Base-by-base conservation (phyloP, 2,888 invertebrate genomes). In the Himalopsyche japonica region DNA sequence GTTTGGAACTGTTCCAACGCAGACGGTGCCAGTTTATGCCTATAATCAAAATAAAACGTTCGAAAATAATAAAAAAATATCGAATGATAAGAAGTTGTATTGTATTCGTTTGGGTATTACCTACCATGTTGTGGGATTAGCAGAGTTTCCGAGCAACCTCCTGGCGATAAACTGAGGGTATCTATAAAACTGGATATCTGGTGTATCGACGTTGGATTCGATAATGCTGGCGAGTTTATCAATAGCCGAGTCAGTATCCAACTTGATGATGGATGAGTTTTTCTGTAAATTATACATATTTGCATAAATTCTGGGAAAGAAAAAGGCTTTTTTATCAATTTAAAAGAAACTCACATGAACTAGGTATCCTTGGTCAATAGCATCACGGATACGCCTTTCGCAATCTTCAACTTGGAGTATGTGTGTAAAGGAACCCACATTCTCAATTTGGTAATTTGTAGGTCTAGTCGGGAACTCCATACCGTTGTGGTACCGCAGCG, bases 1-100 rank as follows among this genome's bases (percentile, higher is more conserved):
- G 95, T 95, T 88, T 94, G 93, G 88, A 93, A 93, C 88, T 95
- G 93, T 88, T 95, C 94, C 87, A 95, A 89, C 10, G 91, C 93
- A 24, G 95, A 94, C 64, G 95, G 95, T 0, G 91, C 90, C 81
- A 93, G 90, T 84, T 93, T 87, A 83, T 90, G 88, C 30, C 92
- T 90, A 87, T 47, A 82, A 34, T n/a, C n/a, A n/a, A n/a, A n/a
- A n/a, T n/a, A n/a, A n/a, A n/a, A n/a, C n/a, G n/a, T n/a, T n/a
- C n/a, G n/a, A n/a, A n/a, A n/a, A n/a, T n/a, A n/a, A n/a, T n/a
- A n/a, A n/a, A n/a, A n/a, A n/a, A n/a, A n/a, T n/a, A n/a, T n/a
- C n/a, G n/a, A n/a, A n/a, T n/a, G n/a, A n/a, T n/a, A n/a, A n/a
- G n/a, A n/a, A n/a, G n/a, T n/a, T n/a, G n/a, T n/a, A n/a, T n/a